Evolutionary conservation across 2,797 vertebrate species (phyloP).

Genomic region (Bucorvus abyssinicus): DNA sequence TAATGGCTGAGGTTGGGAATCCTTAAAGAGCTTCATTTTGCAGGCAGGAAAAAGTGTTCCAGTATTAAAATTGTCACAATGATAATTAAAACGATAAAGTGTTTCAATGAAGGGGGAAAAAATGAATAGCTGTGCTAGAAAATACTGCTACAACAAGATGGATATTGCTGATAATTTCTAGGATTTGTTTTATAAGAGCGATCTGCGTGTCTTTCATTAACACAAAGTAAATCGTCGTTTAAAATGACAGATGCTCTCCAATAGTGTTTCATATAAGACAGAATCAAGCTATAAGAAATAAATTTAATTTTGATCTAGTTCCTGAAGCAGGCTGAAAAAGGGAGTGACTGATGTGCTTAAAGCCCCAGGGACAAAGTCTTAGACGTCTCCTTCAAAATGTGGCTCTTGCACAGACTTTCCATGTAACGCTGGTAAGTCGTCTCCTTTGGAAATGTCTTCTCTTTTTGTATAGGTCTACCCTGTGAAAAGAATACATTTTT

Average conservation of each 20-base stretch:
- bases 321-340: background rate
- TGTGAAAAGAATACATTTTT: background rate
- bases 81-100: constrained; percentile 22
- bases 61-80: background rate
- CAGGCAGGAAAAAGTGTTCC: background rate
- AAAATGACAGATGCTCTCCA: background rate
- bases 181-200: background rate
- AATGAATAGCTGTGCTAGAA: background rate
- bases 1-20: background rate
- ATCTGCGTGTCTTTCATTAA: background rate
- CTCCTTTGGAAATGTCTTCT: background rate
- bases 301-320: background rate
- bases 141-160: background rate
- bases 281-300: background rate
- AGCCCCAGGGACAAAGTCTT: background rate
- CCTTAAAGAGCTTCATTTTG: background rate
- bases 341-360: background rate
- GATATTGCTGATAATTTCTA: background rate
- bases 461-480: background rate
- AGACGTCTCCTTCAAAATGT: background rate
- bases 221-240: background rate
- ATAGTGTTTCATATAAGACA: background rate
- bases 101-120: background rate
- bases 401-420: background rate
- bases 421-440: background rate